A percentile compares a stretch with the other conserved stretches of the same genome.
Evolutionary conservation across 2,888 invertebrate species (phyloP).

Genomic region (Creontiades dilutus): DNA sequence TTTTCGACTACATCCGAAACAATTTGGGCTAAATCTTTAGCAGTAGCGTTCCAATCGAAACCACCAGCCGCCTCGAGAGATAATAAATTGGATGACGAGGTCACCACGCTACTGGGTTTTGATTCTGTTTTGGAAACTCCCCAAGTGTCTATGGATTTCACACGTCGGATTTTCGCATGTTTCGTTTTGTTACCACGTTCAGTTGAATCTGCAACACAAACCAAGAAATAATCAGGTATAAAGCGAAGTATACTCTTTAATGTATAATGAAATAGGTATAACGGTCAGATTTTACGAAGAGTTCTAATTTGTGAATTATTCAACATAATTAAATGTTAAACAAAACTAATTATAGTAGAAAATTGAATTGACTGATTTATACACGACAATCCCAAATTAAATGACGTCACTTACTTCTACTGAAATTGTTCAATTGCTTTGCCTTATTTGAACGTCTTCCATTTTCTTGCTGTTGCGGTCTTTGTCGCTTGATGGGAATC

Average conservation of each 20-base stretch:
- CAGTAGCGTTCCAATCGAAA: conserved; percentile 73
- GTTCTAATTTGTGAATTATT: too few species aligned
- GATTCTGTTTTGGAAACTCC: neutral
- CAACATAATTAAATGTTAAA: too few species aligned
- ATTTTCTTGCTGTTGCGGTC: too few species aligned
- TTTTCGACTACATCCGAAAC: conserved; percentile 50
- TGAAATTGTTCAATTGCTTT: neutral
- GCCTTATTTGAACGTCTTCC: neutral
- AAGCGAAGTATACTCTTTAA: neutral
- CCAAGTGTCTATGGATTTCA: neutral
- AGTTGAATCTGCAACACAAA: neutral
- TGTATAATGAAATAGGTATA: neutral
- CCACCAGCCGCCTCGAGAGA: conserved; percentile 71
- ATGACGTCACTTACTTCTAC: neutral
- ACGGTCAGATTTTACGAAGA: neutral
- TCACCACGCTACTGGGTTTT: neutral
- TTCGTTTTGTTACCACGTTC: neutral
- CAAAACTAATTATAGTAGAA: too few species aligned
- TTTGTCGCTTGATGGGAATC: too few species aligned
- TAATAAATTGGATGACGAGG: neutral
- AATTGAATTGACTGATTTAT: neutral
- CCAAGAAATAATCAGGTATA: neutral
- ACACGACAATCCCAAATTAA: neutral
- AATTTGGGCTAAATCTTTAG: conserved; percentile 72
- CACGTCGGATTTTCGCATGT: neutral